Conservation (phyloP, 2,113 vertebrate genomes). For the Gila orcuttii region DNA sequence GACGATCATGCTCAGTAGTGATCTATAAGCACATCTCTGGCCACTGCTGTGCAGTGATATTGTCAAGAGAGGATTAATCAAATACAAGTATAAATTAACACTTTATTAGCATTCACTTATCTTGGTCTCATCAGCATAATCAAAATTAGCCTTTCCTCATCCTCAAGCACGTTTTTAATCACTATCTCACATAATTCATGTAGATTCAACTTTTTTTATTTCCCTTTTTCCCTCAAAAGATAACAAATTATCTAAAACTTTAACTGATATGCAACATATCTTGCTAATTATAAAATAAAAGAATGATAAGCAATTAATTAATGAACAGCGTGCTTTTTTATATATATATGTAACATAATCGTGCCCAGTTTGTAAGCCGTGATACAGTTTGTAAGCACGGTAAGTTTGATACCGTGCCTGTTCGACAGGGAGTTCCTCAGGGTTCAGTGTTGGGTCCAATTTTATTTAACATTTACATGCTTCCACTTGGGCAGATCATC, state of each 20-base stretch:
- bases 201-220: not conserved
- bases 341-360: not conserved
- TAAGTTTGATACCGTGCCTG: too few relatives aligned
- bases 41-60: slow-evolving; percentile 52
- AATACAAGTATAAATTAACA: slow-evolving; percentile 3
- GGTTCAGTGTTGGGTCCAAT: too few relatives aligned
- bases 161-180: slow-evolving; percentile 37
- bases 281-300: not conserved
- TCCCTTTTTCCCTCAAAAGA: not conserved
- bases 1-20: not conserved
- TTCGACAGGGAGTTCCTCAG: too few relatives aligned
- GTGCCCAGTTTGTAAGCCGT: too few relatives aligned
- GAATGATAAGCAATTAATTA: not conserved
- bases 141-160: slow-evolving; percentile 34
- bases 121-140: slow-evolving; percentile 36
- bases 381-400: too few relatives aligned
- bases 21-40: slow-evolving; percentile 21
- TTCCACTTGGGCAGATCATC: too few relatives aligned
- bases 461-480: too few relatives aligned
- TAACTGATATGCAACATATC: not conserved
- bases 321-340: not conserved
- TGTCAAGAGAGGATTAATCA: slow-evolving; percentile 47
- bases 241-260: not conserved
- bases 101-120: slow-evolving; percentile 38
- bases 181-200: not conserved